Evolutionary conservation across 2,113 vertebrate species (phyloP).

Genomic region (Maccullochella peelii): DNA sequence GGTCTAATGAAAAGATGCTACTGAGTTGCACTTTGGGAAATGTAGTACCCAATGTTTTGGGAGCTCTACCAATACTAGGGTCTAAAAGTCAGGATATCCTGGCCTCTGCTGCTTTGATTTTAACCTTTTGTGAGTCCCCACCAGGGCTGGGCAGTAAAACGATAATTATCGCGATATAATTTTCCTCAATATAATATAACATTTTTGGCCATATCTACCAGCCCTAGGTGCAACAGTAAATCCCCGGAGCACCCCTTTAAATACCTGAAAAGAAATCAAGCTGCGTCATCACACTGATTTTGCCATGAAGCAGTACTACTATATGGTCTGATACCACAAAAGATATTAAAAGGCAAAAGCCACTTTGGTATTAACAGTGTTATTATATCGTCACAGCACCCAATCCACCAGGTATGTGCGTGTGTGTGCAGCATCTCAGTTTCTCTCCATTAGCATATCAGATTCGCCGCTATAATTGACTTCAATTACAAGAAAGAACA

Average conservation of each 20-base stretch:
- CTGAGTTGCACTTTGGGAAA: background rate
- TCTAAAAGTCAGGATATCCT: background rate
- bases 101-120: background rate
- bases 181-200: no score
- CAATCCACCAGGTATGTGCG: background rate
- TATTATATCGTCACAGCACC: background rate
- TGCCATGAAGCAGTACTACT: background rate
- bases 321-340: background rate
- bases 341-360: background rate
- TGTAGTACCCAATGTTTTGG: background rate
- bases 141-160: no score
- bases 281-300: background rate
- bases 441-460: slow-evolving; percentile 35
- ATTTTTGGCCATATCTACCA: no score
- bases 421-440: background rate
- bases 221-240: no score
- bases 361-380: background rate
- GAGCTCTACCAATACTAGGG: background rate
- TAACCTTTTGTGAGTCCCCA: background rate
- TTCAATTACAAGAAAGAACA: slow-evolving; percentile 47
- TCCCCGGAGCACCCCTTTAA: no score
- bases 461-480: slow-evolving; percentile 27
- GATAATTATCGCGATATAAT: no score
- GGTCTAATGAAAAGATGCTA: background rate
- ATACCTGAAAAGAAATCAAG: background rate